Evolutionary conservation across 2,888 invertebrate species (phyloP), one percentile per base, ranked within the genome.

Genomic region (Agrilus cyanescens): DNA sequence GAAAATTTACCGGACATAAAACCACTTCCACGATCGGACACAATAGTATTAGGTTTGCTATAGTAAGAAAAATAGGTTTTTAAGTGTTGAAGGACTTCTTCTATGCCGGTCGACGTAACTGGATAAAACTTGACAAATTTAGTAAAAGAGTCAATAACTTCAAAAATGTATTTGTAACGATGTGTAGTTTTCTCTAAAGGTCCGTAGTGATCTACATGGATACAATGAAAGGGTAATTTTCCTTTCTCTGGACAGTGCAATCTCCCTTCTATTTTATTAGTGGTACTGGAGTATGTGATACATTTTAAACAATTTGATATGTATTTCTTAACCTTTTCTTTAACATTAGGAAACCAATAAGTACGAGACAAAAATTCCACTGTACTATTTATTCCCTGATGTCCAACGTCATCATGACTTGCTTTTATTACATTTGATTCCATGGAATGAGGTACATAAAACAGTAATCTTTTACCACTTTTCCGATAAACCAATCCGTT

Each of bases 141-240:
- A n/a, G n/a, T n/a, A n/a, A n/a, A n/a, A n/a, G n/a, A n/a, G n/a
- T n/a, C n/a, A n/a, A n/a, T n/a, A n/a, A n/a, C n/a, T n/a, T n/a
- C n/a, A n/a, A n/a, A n/a, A n/a, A n/a, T n/a, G n/a, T n/a, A n/a
- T n/a, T n/a, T n/a, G n/a, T n/a, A n/a, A n/a, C n/a, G n/a, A n/a
- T n/a, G n/a, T n/a, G n/a, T n/a, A n/a, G n/a, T n/a, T n/a, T n/a
- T n/a, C n/a, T n/a, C n/a, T n/a, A n/a, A n/a, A n/a, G 40, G 40
- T 10, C 40, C 32, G n/a, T 25, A 16, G 33, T 40, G 40, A 20
- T 40, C 40, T n/a, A 40, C n/a, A 16, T 40, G 40, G n/a, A 40
- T 12, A 6, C 20, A 33, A 14, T 32, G 33, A 40, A 40, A 40
- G 4, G 40, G 40, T 7, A 32, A 20, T 25, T 32, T 32, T 4